A percentile compares a stretch with the other conserved stretches of the same genome.
Conservation (phyloP, 92 coral and sea anemone genomes). For the Plumapathes pennacea region DNA sequence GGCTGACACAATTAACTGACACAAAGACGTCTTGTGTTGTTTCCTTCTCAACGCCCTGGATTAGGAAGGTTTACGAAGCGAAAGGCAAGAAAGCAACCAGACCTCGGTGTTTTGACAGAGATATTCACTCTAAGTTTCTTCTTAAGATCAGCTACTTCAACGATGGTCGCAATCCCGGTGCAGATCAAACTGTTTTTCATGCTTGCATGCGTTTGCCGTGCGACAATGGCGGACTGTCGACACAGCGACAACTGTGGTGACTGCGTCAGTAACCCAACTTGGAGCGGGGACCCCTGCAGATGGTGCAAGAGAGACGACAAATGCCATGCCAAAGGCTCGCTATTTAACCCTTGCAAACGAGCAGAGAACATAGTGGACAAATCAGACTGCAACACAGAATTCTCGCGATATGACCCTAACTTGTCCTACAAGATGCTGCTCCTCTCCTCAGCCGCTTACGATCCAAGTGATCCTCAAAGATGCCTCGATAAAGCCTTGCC, state of each 20-base stretch:
- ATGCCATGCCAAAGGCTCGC: constrained; percentile 43
- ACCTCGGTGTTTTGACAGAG: too few relatives aligned
- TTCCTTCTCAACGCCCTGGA: too few relatives aligned
- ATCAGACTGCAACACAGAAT: constrained; percentile 12
- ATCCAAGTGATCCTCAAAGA: constrained; percentile 32
- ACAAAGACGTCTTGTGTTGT: too few relatives aligned
- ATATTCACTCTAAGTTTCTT: too few relatives aligned
- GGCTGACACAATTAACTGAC: too few relatives aligned
- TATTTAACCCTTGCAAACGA: constrained; percentile 41
- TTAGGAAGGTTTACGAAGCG: too few relatives aligned
- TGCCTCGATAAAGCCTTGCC: constrained; percentile 43
- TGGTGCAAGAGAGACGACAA: constrained; percentile 58
- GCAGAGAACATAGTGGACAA: constrained; percentile 27
- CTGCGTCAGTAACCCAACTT: neutral
- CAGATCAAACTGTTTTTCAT: too few relatives aligned
- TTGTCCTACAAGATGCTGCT: constrained; percentile 56
- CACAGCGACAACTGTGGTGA: neutral
- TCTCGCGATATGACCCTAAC: constrained; percentile 26
- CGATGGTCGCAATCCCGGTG: too few relatives aligned
- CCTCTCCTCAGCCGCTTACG: constrained; percentile 53
- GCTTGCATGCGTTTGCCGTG: too few relatives aligned
- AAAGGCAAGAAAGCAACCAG: too few relatives aligned
- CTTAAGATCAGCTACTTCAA: too few relatives aligned
- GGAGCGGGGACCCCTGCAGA: constrained; percentile 26
- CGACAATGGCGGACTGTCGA: constrained; percentile 11